phyloP scores from a whole-genome alignment of 2,113 vertebrate species.

The Thunnus maccoyii region DNA sequence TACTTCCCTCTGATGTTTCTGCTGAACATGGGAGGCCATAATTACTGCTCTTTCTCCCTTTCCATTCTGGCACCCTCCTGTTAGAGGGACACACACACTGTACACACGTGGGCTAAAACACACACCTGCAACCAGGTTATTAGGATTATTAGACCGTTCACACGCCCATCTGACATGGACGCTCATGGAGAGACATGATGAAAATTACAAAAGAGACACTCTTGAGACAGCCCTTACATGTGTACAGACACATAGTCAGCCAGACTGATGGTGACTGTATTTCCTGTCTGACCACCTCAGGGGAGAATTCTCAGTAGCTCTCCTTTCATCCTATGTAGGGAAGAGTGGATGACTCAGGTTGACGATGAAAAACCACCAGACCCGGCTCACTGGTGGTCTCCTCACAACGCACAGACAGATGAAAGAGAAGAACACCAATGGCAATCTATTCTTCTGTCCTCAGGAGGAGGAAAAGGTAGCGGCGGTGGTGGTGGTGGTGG shows the following conservation, averaged over 20 bases:
- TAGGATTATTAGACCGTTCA: conserved; percentile 58
- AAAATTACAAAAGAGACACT: conserved; percentile 39
- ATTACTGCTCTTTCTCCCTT: conserved; percentile 76
- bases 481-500: background rate
- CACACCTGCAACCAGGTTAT: conserved; percentile 57
- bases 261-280: conserved; percentile 52
- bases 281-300: conserved; percentile 69
- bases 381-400: conserved; percentile 51
- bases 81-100: conserved; percentile 40
- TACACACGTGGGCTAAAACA: conserved; percentile 26
- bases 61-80: conserved; percentile 66
- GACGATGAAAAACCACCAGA: conserved; percentile 49
- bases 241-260: conserved; percentile 49
- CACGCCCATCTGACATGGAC: conserved; percentile 37
- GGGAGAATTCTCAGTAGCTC: conserved; percentile 52
- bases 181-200: conserved; percentile 33
- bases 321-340: conserved; percentile 68
- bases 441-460: conserved; percentile 61
- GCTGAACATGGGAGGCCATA: conserved; percentile 79
- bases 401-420: conserved; percentile 53
- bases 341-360: conserved; percentile 71
- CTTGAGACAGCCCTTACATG: conserved; percentile 39
- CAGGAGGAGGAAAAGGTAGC: conserved; percentile 38
- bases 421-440: conserved; percentile 68
- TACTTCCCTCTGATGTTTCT: conserved; percentile 82